These are phyloP conservation scores for Motacilla alba DNA, from an alignment of 2,113 vertebrate species.

Conservation along the genomic window DNA sequence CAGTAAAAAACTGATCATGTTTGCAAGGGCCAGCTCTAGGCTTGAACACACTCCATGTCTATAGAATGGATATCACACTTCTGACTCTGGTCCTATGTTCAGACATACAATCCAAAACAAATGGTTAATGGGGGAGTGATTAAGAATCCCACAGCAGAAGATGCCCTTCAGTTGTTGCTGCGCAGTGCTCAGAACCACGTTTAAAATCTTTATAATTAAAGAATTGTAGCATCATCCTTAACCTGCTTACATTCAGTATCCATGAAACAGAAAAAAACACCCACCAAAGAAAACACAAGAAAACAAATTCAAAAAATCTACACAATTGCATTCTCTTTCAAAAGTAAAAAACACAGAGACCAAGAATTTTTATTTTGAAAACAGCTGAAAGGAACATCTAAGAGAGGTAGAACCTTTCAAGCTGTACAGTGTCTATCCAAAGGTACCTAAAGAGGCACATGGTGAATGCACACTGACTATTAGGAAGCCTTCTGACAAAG, in stretches of 20 bases:
- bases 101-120: neutral
- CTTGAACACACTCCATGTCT: neutral
- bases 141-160: neutral
- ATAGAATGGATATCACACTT: neutral
- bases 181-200: neutral
- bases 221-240: neutral
- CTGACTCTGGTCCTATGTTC: neutral
- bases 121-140: neutral
- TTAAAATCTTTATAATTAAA: neutral
- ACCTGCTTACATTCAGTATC: neutral
- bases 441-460: neutral
- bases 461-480: neutral
- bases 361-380: neutral
- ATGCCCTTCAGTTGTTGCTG: neutral
- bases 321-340: neutral
- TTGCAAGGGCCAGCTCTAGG: neutral
- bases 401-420: neutral
- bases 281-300: neutral
- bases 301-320: neutral
- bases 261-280: neutral
- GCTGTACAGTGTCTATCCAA: neutral
- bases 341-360: neutral
- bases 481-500: neutral
- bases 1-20: neutral
- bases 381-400: neutral